phyloP scores from a whole-genome alignment of 2,888 invertebrate genomes.

The Philhelius pedissequus region DNA sequence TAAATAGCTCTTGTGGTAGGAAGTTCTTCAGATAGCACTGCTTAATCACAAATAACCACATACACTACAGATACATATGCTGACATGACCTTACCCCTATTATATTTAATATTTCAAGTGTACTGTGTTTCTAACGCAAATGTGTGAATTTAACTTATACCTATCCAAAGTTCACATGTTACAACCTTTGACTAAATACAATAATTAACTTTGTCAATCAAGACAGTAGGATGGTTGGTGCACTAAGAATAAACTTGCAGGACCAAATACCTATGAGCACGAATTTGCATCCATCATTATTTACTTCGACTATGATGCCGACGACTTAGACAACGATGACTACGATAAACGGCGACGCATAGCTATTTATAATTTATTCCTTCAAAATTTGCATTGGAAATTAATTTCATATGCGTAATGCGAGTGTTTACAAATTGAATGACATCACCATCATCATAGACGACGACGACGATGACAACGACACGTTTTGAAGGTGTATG shows the following conservation, averaged over 20 bases:
- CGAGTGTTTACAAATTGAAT: conserved; percentile 68
- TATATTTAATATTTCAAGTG: no score
- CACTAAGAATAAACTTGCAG: background rate
- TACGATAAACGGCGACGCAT: background rate
- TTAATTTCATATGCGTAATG: conserved; percentile 68
- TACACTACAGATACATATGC: background rate
- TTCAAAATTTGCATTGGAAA: conserved; percentile 58
- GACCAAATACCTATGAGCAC: background rate
- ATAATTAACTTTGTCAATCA: conserved; percentile 67
- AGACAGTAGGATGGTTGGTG: background rate
- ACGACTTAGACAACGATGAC: background rate
- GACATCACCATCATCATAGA: conserved; percentile 60
- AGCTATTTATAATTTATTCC: background rate
- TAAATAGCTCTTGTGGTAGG: background rate
- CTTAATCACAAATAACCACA: conserved; percentile 14
- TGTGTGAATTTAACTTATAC: conserved; percentile 69
- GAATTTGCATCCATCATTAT: conserved; percentile 8
- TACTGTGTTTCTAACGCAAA: conserved; percentile 23
- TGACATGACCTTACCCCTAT: background rate
- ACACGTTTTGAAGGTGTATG: background rate
- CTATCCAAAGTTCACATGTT: conserved; percentile 66
- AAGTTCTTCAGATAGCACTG: conserved; percentile 4
- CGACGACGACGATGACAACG: background rate
- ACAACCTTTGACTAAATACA: conserved; percentile 65
- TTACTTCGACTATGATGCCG: background rate